A percentile compares a stretch with the other conserved stretches of the same genome.
phyloP scores from a whole-genome alignment of 1,140 invertebrate species.

The Branchinecta lindahli region DNA sequence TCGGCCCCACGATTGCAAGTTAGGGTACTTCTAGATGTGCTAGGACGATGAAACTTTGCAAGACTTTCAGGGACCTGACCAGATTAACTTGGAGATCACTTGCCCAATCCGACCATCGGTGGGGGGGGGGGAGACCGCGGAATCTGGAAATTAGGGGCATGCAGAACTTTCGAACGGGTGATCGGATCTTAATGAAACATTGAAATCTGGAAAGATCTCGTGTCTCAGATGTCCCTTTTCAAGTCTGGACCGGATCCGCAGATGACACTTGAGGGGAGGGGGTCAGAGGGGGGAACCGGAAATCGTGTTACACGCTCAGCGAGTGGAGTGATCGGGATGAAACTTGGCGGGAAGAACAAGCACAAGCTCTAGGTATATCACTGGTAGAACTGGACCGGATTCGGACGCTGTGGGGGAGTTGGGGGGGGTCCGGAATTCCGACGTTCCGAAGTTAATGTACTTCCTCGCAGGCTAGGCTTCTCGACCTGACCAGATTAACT shows the following conservation, averaged over 20 bases:
- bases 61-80: too few relatives aligned
- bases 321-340: background rate
- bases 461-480: too few relatives aligned
- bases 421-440: background rate
- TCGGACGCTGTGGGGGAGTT: too few relatives aligned
- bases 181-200: background rate
- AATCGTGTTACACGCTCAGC: too few relatives aligned
- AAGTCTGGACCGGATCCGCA: background rate
- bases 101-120: background rate
- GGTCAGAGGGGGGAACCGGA: background rate
- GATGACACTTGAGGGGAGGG: background rate
- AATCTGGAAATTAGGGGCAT: background rate
- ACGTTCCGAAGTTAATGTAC: too few relatives aligned
- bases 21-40: too few relatives aligned
- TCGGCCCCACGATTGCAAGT: too few relatives aligned
- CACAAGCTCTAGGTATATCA: too few relatives aligned
- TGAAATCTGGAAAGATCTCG: background rate
- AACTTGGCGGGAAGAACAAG: background rate
- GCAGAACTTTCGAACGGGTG: background rate
- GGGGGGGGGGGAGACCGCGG: background rate
- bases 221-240: background rate
- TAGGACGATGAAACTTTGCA: too few relatives aligned
- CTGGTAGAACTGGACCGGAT: too few relatives aligned
- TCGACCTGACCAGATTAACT: too few relatives aligned
- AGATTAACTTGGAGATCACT: too few relatives aligned